phyloP scores from a whole-genome alignment of 2,888 invertebrate species.

The Blera fallax region DNA sequence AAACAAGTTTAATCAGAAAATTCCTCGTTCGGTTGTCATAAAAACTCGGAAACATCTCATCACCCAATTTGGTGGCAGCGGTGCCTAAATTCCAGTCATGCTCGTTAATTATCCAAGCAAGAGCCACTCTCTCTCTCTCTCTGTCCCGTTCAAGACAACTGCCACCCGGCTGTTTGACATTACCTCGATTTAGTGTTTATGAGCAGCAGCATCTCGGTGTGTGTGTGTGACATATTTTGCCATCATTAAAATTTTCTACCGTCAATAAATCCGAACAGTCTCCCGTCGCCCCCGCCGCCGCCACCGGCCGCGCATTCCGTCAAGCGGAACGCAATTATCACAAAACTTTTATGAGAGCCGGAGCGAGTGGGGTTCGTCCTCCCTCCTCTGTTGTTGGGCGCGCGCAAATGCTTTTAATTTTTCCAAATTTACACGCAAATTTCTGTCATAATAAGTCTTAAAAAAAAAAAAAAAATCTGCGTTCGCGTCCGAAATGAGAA shows the following conservation, averaged over 20 bases:
- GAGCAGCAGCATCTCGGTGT: constrained; percentile 36
- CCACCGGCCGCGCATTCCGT: constrained; percentile 59
- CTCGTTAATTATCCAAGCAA: constrained; percentile 72
- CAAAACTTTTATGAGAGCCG: constrained; percentile 63
- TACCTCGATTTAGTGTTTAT: constrained; percentile 73
- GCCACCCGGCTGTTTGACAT: constrained; percentile 60
- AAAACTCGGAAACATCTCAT: constrained; percentile 44
- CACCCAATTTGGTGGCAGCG: constrained; percentile 58
- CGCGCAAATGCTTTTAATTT: constrained; percentile 69
- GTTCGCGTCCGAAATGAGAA: constrained; percentile 63
- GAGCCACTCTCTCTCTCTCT: background rate
- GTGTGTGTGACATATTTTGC: constrained; percentile 65
- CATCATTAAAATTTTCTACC: constrained; percentile 70
- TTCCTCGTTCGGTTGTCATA: background rate
- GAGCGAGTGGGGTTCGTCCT: background rate
- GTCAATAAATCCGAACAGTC: constrained; percentile 64
- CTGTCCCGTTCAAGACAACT: constrained; percentile 49
- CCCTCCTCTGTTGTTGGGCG: background rate
- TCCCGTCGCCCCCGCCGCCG: no score
- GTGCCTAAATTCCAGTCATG: constrained; percentile 64
- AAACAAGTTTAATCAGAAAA: background rate
- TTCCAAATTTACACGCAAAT: constrained; percentile 72
- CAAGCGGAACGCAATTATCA: constrained; percentile 70
- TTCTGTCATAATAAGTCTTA: constrained; percentile 62
- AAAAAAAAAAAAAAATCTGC: constrained; percentile 68